Base-by-base conservation (phyloP, 2,888 invertebrate species). In the Pegoplata infirma region DNA sequence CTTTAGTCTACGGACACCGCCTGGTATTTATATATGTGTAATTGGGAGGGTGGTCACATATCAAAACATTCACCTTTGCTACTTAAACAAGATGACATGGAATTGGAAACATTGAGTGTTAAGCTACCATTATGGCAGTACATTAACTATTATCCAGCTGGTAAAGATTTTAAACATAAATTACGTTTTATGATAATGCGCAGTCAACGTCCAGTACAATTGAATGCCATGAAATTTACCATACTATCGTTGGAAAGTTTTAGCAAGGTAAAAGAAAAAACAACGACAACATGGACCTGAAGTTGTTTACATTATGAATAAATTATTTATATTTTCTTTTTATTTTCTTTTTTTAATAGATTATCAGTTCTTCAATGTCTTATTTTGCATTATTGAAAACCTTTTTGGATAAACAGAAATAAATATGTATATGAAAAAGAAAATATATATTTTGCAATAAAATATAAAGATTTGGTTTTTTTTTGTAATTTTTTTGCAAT, bases 321-420 rank as follows among this genome's bases (percentile, higher is more conserved):
- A 14, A 49, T 25, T 46, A 28, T 21, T 14, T 14, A 7, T 47
- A 3, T n/a, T 56, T 44, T 14, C 1, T 14, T 68, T 5, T n/a
- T 58, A 14, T n/a, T 16, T 61, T 21, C 12, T 51, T 25, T n/a
- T n/a, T 8, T 74, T 83, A 83, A 12, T 56, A 86, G 85, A 85
- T 86, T 55, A 17, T 85, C 10, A 83, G 85, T 25, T 80, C 85
- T 19, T 85, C 85, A 5, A 80, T 85, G 81, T 85, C 85, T 8
- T 86, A 85, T 75, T 85, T 85, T 69, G 83, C 85, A 4, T 74
- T 86, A 14, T 71, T 86, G 55, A 83, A 84, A 71, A 84, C 83
- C 0, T 51, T 76, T 56, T 53, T 80, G 49, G 59, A 80, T 28
- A 58, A 73, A 66, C 68, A 71, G 55, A 56, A 55, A 5, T 74